Evolutionary conservation across 2,888 invertebrate genomes (phyloP).

Genomic region (Drosophila kuntzei): DNA sequence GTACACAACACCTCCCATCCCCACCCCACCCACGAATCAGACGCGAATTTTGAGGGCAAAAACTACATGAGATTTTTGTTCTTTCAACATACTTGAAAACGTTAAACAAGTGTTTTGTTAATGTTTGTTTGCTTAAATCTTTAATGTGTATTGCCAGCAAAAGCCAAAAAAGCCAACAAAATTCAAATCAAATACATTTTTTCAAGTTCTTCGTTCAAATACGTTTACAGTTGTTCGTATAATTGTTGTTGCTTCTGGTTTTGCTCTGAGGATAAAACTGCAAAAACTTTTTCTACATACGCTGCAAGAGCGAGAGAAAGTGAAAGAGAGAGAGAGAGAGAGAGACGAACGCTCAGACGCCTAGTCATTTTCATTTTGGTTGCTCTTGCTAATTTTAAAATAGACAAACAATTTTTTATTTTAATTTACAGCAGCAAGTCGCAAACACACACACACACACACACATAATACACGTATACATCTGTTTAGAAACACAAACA

Average conservation of each 20-base stretch:
- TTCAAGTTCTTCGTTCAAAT: conserved; percentile 53
- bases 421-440: conserved; percentile 69
- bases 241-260: conserved; percentile 26
- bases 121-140: conserved; percentile 77
- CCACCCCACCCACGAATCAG: conserved; percentile 2
- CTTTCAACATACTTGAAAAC: conserved; percentile 76
- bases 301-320: conserved; percentile 4
- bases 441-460: conserved; percentile 29
- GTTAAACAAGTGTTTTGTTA: conserved; percentile 79
- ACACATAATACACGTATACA: too few relatives aligned
- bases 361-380: conserved; percentile 73
- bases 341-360: conserved; percentile 48
- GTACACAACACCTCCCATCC: conserved; percentile 42
- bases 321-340: conserved; percentile 6
- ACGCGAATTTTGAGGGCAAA: conserved; percentile 11
- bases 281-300: conserved; percentile 57
- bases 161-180: conserved; percentile 35
- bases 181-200: conserved; percentile 56
- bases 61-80: conserved; percentile 25
- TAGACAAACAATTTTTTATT: conserved; percentile 79
- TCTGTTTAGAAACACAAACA: conserved; percentile 14
- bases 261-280: conserved; percentile 40
- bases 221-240: conserved; percentile 32
- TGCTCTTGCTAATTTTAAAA: conserved; percentile 78
- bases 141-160: conserved; percentile 60